phyloP scores from a whole-genome alignment of 2,113 vertebrate species.

The Dasyurus viverrinus region DNA sequence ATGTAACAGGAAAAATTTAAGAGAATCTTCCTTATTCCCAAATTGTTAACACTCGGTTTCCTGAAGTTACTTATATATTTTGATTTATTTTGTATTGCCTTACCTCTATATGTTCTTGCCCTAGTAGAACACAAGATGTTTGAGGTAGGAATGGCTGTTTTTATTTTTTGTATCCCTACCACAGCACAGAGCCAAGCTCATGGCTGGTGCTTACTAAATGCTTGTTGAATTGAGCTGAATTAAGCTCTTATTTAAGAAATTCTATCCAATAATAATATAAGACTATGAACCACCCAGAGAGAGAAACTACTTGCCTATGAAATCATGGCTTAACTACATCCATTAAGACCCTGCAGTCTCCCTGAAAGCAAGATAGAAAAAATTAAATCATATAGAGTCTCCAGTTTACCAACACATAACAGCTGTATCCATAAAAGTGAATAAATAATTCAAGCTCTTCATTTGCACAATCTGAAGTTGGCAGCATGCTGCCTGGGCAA shows the following conservation, averaged over 20 bases:
- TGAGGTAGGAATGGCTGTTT: neutral
- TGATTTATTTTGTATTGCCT: neutral
- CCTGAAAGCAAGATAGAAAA: slow-evolving; percentile 59
- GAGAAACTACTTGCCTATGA: slow-evolving; percentile 54
- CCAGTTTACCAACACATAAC: slow-evolving; percentile 54
- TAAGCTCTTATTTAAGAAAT: slow-evolving; percentile 37
- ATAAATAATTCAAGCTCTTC: slow-evolving; percentile 67
- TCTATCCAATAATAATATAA: slow-evolving; percentile 35
- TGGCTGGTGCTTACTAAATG: slow-evolving; percentile 24
- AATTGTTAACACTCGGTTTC: neutral
- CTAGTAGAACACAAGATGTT: neutral
- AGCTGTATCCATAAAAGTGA: slow-evolving; percentile 53
- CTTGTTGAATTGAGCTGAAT: slow-evolving; percentile 60
- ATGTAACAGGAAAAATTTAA: neutral
- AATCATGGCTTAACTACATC: slow-evolving; percentile 58
- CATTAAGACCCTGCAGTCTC: slow-evolving; percentile 54
- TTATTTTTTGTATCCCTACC: neutral
- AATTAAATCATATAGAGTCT: slow-evolving; percentile 54
- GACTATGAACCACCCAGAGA: slow-evolving; percentile 44
- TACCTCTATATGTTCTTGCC: neutral
- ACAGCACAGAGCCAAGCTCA: neutral
- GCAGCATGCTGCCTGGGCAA: fast-evolving
- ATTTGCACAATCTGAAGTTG: slow-evolving; percentile 24
- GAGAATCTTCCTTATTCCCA: neutral
- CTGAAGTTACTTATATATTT: neutral